These are phyloP conservation scores for Protophormia terraenovae DNA, from an alignment of 2,888 invertebrate species.

Conservation along the genomic window DNA sequence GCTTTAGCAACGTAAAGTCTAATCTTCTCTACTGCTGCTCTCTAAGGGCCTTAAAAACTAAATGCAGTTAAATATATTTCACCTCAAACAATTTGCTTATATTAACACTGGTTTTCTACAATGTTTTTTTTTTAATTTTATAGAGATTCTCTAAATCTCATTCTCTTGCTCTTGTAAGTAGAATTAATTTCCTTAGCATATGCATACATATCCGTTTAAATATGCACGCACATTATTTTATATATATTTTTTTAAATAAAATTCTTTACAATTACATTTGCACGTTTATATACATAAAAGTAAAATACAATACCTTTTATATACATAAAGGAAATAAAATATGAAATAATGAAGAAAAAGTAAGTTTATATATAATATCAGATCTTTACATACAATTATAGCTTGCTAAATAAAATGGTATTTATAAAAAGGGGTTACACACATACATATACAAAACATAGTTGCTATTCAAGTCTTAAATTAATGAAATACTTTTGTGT, in stretches of 20 bases:
- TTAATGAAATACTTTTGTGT: not conserved
- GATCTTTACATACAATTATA: not conserved
- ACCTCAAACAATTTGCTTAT: conserved; percentile 57
- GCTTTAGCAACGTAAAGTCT: not conserved
- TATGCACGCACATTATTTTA: conserved; percentile 27
- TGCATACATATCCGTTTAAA: not conserved
- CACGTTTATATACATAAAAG: not conserved
- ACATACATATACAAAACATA: conserved; percentile 7
- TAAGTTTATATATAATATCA: not conserved
- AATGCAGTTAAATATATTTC: conserved; percentile 20
- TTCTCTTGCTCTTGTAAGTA: not conserved
- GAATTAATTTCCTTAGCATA: not conserved
- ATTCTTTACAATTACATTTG: not conserved
- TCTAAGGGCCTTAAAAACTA: not conserved
- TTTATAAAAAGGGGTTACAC: not conserved
- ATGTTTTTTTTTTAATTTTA: not conserved
- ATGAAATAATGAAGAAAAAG: not conserved
- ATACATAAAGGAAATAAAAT: not conserved
- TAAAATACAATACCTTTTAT: not conserved
- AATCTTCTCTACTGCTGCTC: not conserved
- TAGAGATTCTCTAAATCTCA: not conserved
- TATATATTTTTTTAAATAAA: not conserved
- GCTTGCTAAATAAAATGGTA: not conserved
- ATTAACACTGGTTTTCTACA: conserved; percentile 43
- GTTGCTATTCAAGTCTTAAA: no score